Base-by-base conservation (phyloP, 2,797 vertebrate genomes). In the Rhadinocentrus ornatus region DNA sequence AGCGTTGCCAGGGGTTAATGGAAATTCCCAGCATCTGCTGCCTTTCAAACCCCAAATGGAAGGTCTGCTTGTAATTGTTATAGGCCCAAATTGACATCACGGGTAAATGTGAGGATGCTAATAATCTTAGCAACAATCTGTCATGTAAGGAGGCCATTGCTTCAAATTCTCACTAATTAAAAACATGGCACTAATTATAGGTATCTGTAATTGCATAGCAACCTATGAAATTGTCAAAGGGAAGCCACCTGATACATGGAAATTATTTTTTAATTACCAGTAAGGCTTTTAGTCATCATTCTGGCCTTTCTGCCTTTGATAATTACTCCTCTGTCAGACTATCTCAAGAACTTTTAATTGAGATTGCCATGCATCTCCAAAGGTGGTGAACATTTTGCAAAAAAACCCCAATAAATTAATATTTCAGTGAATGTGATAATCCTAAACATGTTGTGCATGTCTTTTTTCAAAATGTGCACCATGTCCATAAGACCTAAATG, bases 191-290 rank as follows among this genome's bases (percentile, higher is more conserved):
- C 91, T 94, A 94, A 95, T 94, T 94, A 94, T 92, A 88, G 88
- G 88, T 91, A 80, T 91, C 84, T 93, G 91, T 93, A 94, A 95
- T 94, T 95, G 90, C 92, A 89, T 61, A 77, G 88, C 90, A 94
- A 89, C 87, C 89, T 91, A 90, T 84, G 84, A 87, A 92, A 90
- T 94, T 92, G 89, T 94, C 94, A 91, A 84, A 93, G 91, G 86
- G 86, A 94, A 93, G 89, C 89, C 93, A 94, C 90, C 93, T 94
- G 93, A 90, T 93, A 89, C 88, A 90, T 88, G 84, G 88, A 90
- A 92, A 92, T 94, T 92, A 93, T 93, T 92, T 92, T 91, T 89
- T 93, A 94, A 95, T 95, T 93, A 94, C 89, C 55, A 56, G 73
- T 78, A 88, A 77, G 81, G 77, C 81, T 88, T 92, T 81, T 73